Conservation (phyloP, 2,888 invertebrate genomes). For the Drosophila quasianomalipes region DNA sequence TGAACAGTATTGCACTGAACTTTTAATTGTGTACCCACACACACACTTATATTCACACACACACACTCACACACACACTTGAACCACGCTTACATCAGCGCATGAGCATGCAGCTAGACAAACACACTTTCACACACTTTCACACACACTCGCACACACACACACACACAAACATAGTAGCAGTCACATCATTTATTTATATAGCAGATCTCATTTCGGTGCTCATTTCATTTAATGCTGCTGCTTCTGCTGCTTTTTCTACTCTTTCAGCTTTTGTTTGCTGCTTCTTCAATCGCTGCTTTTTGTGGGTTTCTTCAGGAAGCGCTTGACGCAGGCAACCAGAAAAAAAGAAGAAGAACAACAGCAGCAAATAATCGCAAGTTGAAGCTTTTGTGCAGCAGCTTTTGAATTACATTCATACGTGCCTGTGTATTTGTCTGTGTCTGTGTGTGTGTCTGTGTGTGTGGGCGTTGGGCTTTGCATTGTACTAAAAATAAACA, state of each 20-base stretch:
- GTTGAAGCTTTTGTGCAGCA: conserved; percentile 47
- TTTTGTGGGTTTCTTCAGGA: conserved; percentile 60
- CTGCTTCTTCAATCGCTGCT: conserved; percentile 7
- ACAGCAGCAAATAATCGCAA: conserved; percentile 30
- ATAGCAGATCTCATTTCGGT: conserved; percentile 66
- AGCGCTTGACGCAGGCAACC: conserved; percentile 74
- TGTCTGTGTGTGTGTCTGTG: conserved; percentile 6
- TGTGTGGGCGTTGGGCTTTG: conserved; percentile 20
- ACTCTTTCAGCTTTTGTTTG: conserved; percentile 17
- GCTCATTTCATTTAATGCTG: conserved; percentile 66
- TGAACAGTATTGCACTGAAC: conserved; percentile 46
- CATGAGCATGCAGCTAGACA: conserved; percentile 74
- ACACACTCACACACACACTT: conserved; percentile 32
- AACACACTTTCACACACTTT: conserved; percentile 7
- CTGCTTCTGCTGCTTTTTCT: conserved; percentile 1
- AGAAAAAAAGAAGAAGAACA: conserved; percentile 56
- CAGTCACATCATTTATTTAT: conserved; percentile 68
- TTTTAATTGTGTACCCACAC: conserved; percentile 52
- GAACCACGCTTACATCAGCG: conserved; percentile 71
- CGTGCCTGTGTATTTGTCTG: conserved; percentile 1
- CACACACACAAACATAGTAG: conserved; percentile 5
- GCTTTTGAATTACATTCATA: conserved; percentile 22
- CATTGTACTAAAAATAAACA: conserved; percentile 73
- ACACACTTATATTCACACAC: conserved; percentile 33
- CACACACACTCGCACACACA: conserved; percentile 2